Evolutionary conservation across 2,888 invertebrate genomes (phyloP), one percentile per base, ranked within the genome.

Genomic region (Ametastegia equiseti): DNA sequence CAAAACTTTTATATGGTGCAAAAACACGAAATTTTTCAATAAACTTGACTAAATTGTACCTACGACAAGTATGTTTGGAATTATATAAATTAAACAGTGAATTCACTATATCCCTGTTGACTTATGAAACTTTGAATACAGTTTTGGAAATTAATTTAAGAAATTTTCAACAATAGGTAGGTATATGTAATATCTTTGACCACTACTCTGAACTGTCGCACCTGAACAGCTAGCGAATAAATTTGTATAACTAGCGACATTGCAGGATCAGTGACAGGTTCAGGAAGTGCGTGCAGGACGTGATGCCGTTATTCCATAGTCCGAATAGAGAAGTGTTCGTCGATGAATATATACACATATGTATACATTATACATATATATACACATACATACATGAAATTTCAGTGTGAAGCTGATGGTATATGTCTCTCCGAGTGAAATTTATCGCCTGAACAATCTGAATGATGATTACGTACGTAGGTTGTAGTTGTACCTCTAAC

Each of bases 241-340:
- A 9, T 9, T 6, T 60, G 27, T 23, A 36, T 2, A 19, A 19
- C 11, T 1, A 4, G 15, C 1, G 0, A 19, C 1, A n/a, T n/a
- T n/a, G n/a, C n/a, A n/a, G n/a, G n/a, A n/a, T n/a, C n/a, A n/a
- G 30, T 63, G 71, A 71, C 47, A 47, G 19, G 11, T 47, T 71
- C 47, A 71, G 71, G 71, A 71, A 71, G 71, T 71, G 71, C 71
- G 71, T 71, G 71, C 71, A 45, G 69, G 45, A 71, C 27, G 45
- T n/a, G 45, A 71, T 6, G 13, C 69, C 69, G 69, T 71, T 71
- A 71, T 36, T 27, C 45, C 23, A 45, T 23, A 15, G 27, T 45
- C 36, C n/a, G n/a, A n/a, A n/a, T n/a, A n/a, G n/a, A n/a, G n/a
- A n/a, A n/a, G n/a, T n/a, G n/a, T n/a, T n/a, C n/a, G n/a, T n/a